Evolutionary conservation across 1,140 invertebrate genomes (phyloP), one percentile per base, ranked within the genome.

Genomic region (Melipona quadrifasciata): DNA sequence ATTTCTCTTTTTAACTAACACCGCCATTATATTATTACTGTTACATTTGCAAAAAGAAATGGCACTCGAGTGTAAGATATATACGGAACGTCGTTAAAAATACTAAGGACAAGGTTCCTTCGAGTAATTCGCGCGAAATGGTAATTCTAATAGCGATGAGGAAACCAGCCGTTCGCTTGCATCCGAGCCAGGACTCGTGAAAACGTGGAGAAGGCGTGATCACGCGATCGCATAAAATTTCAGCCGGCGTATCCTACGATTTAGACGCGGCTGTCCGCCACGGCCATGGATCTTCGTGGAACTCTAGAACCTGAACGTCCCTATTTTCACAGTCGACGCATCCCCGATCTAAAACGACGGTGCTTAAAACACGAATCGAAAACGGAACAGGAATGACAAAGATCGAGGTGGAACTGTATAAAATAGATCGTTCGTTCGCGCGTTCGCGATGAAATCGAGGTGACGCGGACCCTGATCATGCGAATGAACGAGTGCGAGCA

Each of bases 211-310:
- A 64, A 84, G 51, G 64, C 53, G 71, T 72, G 84, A 89, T 89
- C 87, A 86, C 87, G 87, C 87, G 84, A 88, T 89, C 83, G 87
- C 80, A 88, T 88, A 83, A 82, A 82, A 89, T 86, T 86, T 88
- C 87, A 88, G 19, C 61, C 55, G 67, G 51, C 34, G 51, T 67
- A 84, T 87, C 71, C 76, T 74, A 70, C 73, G 83, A 81, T 87
- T 84, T 82, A 58, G 78, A 82, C 67, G 82, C 64, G 61, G 34
- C 67, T 64, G 77, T 68, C 58, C n/a, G 21, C 58, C 17, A 57
- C 55, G 58, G 39, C 61, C 24, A 75, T 64, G 64, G 70, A 86
- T 86, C 47, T 76, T 57, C 74, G 24, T 58, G 55, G 21, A 76
- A 76, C 24, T 47, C 80, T 71, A 67, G 34, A 80, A 58, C 34